phyloP scores from a whole-genome alignment of 2,113 vertebrate species.

The Scortum barcoo region DNA sequence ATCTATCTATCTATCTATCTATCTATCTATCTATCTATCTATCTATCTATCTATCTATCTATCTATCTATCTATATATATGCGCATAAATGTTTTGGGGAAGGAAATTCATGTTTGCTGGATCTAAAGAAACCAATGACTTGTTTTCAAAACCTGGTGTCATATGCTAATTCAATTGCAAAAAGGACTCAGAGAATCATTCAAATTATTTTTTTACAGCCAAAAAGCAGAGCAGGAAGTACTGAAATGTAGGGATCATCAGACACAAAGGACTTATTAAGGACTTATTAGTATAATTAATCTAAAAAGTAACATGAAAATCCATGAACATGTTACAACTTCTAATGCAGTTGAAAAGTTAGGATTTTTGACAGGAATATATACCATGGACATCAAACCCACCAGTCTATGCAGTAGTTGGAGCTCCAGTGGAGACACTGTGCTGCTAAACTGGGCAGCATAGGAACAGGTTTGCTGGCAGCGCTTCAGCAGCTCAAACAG shows the following conservation, averaged over 20 bases:
- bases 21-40: too few relatives aligned
- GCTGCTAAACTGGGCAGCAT: slow-evolving; percentile 95
- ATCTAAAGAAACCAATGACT: too few relatives aligned
- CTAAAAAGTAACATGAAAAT: not conserved
- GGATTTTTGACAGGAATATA: not conserved
- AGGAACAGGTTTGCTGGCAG: slow-evolving; percentile 96
- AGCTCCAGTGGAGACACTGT: slow-evolving; percentile 95
- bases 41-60: too few relatives aligned
- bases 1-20: too few relatives aligned
- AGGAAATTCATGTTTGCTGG: too few relatives aligned
- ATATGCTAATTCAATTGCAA: not conserved
- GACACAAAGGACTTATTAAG: too few relatives aligned
- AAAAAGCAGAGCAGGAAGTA: not conserved
- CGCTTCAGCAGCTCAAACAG: slow-evolving; percentile 97
- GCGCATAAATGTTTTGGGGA: too few relatives aligned
- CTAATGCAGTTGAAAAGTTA: too few relatives aligned
- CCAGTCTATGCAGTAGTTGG: slow-evolving; percentile 94
- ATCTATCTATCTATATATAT: too few relatives aligned
- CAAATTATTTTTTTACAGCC: too few relatives aligned
- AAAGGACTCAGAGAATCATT: not conserved
- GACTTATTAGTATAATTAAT: not conserved
- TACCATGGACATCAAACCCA: slow-evolving; percentile 72
- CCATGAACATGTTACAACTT: not conserved
- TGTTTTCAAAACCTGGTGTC: too few relatives aligned
- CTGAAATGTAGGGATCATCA: too few relatives aligned